Conservation (phyloP, 2,797 vertebrate genomes). For the Dendrocincla fuliginosa region DNA sequence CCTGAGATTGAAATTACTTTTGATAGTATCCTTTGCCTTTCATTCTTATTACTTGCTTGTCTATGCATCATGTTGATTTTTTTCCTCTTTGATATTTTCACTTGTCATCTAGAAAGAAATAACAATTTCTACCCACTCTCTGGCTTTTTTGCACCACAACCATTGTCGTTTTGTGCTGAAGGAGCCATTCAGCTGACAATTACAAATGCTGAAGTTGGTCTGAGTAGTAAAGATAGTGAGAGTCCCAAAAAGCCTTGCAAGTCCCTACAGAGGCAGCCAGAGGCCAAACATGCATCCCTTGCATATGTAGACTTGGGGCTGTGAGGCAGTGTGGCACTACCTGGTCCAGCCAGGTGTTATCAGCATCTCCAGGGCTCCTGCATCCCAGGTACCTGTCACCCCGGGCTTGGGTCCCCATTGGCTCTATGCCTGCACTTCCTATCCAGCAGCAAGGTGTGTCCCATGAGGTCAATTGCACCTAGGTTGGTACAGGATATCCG, state of each 20-base stretch:
- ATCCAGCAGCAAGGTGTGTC: background rate
- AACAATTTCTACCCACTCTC: background rate
- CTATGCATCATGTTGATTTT: background rate
- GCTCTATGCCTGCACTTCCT: background rate
- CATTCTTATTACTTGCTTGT: background rate
- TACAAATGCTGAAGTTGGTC: background rate
- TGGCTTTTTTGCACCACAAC: background rate
- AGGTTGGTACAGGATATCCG: background rate
- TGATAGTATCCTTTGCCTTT: background rate
- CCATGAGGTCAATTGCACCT: accelerated
- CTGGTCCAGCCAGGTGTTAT: background rate
- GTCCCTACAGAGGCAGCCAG: background rate
- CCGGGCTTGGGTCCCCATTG: accelerated
- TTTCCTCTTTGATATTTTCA: background rate
- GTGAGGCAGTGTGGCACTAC: accelerated
- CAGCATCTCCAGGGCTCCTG: background rate
- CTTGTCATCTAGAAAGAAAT: background rate
- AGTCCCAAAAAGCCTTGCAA: background rate
- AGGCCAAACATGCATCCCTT: background rate
- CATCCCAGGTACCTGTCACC: accelerated
- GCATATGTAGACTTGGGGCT: accelerated
- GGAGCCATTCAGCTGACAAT: background rate
- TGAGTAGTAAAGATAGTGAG: background rate
- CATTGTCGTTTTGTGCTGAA: background rate
- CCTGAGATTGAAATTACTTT: background rate